These are phyloP conservation scores for Alectoris magna DNA, from an alignment of 2,797 vertebrate species.

Conservation along the genomic window DNA sequence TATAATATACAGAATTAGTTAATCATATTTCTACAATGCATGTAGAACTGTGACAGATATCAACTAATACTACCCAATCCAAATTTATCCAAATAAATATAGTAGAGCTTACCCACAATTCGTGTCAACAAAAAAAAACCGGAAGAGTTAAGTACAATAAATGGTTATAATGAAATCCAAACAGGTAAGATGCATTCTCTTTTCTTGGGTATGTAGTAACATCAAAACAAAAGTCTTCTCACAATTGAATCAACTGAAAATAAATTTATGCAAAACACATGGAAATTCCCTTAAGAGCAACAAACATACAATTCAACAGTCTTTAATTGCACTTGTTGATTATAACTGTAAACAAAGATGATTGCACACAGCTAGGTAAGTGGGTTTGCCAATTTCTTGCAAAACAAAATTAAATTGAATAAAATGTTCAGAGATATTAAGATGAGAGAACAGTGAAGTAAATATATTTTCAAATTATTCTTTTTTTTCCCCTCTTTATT, in stretches of 20 bases:
- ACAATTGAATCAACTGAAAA: background rate
- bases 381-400: background rate
- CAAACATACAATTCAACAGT: background rate
- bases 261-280: background rate
- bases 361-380: background rate
- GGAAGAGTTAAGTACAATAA: background rate
- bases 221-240: background rate
- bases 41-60: background rate
- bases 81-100: background rate
- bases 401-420: background rate
- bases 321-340: background rate
- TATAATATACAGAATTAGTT: background rate
- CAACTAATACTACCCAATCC: background rate
- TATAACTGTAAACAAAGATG: background rate
- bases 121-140: background rate
- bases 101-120: background rate
- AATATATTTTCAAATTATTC: background rate
- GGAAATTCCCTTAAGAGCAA: background rate
- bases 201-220: background rate
- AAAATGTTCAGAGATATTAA: background rate
- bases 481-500: background rate
- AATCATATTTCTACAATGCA: background rate
- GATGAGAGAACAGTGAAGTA: background rate
- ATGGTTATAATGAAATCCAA: background rate
- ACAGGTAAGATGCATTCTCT: background rate